A percentile compares a stretch with the other conserved stretches of the same genome.
Conservation (phyloP, 2,113 vertebrate genomes). For the Egretta garzetta region DNA sequence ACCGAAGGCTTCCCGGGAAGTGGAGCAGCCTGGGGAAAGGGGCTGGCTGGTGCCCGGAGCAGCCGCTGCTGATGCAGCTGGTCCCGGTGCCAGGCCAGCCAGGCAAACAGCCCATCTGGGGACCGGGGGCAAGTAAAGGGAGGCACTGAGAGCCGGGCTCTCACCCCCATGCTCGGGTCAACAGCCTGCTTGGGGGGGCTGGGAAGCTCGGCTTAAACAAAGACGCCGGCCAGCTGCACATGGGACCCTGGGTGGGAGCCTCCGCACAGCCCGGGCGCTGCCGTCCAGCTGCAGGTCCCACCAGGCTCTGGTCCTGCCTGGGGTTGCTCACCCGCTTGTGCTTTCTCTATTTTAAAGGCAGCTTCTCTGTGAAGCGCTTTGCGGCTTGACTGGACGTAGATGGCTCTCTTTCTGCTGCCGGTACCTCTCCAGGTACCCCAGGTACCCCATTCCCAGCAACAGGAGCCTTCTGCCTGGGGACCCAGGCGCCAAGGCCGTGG, state of each 20-base stretch:
- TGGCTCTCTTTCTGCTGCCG: background rate
- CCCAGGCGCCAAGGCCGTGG: accelerated
- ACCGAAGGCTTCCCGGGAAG: background rate
- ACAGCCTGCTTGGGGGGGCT: background rate
- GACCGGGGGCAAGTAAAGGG: background rate
- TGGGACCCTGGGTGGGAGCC: background rate
- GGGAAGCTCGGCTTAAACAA: background rate
- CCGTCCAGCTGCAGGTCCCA: accelerated
- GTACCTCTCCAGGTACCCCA: background rate
- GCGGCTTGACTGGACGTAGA: background rate
- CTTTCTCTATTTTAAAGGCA: background rate
- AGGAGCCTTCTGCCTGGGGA: background rate
- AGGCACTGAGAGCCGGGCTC: background rate
- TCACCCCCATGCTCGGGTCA: accelerated
- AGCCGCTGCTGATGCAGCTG: accelerated
- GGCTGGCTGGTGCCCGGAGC: background rate
- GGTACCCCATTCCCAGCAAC: background rate
- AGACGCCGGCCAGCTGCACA: accelerated
- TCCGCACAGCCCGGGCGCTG: accelerated
- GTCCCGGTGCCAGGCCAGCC: accelerated
- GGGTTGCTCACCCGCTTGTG: background rate
- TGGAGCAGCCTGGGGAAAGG: background rate
- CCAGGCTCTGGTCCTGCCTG: accelerated
- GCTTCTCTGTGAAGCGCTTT: background rate
- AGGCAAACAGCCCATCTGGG: background rate